phyloP scores from a whole-genome alignment of 2,888 invertebrate genomes.

The Melinaea marsaeus region DNA sequence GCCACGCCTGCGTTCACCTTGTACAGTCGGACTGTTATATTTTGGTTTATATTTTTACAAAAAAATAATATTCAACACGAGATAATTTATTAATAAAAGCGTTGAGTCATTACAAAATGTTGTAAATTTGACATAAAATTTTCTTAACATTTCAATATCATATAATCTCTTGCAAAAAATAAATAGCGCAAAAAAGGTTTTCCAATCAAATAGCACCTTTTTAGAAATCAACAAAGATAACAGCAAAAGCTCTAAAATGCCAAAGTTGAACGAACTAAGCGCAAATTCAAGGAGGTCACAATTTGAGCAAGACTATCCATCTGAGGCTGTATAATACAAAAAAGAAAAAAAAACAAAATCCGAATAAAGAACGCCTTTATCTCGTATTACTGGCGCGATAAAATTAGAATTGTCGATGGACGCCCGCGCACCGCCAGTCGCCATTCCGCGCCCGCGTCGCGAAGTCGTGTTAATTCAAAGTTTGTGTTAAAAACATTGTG shows the following conservation, averaged over 20 bases:
- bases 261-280: conserved; percentile 27
- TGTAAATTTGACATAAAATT: no score
- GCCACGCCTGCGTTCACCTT: conserved; percentile 44
- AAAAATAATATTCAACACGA: conserved; percentile 21
- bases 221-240: conserved; percentile 5
- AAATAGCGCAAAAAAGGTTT: no score
- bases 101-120: neutral
- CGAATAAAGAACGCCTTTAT: conserved; percentile 73
- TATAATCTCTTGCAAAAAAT: no score
- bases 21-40: conserved; percentile 40
- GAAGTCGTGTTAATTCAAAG: conserved; percentile 27
- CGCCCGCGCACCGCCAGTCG: conserved; percentile 46
- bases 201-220: conserved; percentile 7
- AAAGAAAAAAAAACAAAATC: conserved; percentile 47
- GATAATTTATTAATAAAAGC: neutral
- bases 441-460: conserved; percentile 45
- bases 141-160: no score
- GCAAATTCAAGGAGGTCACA: conserved; percentile 29
- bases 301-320: conserved; percentile 24
- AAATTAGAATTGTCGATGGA: conserved; percentile 66
- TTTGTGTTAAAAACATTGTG: conserved; percentile 40
- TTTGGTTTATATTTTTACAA: conserved; percentile 32
- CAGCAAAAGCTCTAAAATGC: conserved; percentile 23
- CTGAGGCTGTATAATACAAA: conserved; percentile 45
- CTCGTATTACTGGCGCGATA: conserved; percentile 74